Conservation (phyloP, 35 echinoderm and acorn worm species). For the Heliocidaris erythrogramma region DNA sequence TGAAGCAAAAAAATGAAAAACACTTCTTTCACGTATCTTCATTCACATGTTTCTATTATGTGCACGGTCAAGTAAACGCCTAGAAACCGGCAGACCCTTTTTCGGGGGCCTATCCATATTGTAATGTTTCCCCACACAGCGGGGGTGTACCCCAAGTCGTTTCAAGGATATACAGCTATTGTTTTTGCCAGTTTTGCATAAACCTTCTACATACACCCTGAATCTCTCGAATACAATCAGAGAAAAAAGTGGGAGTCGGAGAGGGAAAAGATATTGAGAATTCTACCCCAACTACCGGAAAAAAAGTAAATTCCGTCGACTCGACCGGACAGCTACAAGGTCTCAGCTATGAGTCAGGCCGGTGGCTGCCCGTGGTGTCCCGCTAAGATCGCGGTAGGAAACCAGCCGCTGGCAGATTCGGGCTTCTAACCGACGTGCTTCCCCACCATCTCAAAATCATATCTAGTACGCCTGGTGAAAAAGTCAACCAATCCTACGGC, state of each 20-base stretch:
- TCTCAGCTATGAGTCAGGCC: conserved; percentile 23
- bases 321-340: conserved; percentile 29
- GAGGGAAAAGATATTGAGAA: conserved; percentile 7
- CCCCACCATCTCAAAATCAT: not conserved
- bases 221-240: not conserved
- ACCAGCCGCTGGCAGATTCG: not conserved
- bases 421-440: not conserved
- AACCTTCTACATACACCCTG: not conserved
- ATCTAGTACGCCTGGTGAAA: not conserved
- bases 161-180: not conserved
- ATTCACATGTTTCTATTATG: too few species aligned
- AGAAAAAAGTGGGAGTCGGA: not conserved
- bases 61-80: too few species aligned
- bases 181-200: conserved; percentile 17
- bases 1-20: too few species aligned
- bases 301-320: conserved; percentile 3
- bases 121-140: not conserved
- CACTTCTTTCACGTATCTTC: too few species aligned
- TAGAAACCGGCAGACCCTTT: not conserved
- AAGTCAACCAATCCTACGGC: not conserved
- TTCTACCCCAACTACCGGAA: not conserved
- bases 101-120: not conserved
- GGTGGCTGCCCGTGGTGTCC: not conserved
- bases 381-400: not conserved
- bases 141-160: not conserved